Base-by-base conservation (phyloP, 2,113 vertebrate species). In the Otus sunia region DNA sequence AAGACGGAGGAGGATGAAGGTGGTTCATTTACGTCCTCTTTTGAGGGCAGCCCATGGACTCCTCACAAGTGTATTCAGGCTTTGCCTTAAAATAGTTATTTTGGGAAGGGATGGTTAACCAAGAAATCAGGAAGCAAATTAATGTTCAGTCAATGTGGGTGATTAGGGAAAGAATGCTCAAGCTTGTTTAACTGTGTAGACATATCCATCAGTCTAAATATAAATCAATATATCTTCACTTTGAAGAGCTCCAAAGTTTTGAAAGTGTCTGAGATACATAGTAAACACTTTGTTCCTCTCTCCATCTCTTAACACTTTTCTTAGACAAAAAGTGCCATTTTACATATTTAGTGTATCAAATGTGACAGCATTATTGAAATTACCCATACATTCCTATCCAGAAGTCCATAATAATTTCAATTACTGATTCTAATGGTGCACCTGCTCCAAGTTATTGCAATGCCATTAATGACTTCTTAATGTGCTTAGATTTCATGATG, bases 371-470 rank as follows among this genome's bases (percentile, higher is more conserved):
- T 73, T 94, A 72, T 86, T 77, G 62, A 86, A 92, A 91, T 83
- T 73, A 53, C 14, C 27, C 9, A 37, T 69, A 37, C 11, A 34
- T 74, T 88, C 30, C 16, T 60, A 86, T 53, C 8, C 37, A 73
- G 39, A 82, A 3, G 36, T 68, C 62, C 69, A 87, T 50, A 92
- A 91, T 81, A 87, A 92, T 78, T 85, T 85, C 52, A 93, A 0
- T 75, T 88, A 88, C 80, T 90, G 58, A 73, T 92, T 95, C 90
- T 90, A 80, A 86, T 83, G 32, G 11, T 69, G 55, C 77, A 88
- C 45, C 45, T 92, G 21, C 19, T 88, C 32, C 55, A 92, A 69
- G 39, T n/a, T 83, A 73, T 69, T 88, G 43, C 37, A 88, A 32
- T 80, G 5, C 3, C 55, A 80, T 92, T 91, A 92, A 83, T 79